Conservation (phyloP, 2,888 invertebrate species). For the Eupithecia insigniata region DNA sequence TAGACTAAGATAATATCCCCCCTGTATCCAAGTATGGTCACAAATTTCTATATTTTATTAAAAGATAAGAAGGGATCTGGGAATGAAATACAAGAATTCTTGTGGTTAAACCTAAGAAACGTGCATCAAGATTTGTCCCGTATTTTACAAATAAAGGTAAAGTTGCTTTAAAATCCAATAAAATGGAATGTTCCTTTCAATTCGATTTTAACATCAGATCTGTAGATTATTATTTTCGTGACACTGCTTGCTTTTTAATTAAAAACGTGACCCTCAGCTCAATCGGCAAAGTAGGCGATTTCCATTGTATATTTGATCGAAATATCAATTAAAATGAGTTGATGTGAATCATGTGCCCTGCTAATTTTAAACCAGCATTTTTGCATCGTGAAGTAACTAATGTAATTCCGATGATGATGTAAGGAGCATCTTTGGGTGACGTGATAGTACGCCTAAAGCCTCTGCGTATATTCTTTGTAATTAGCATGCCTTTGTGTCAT, state of each 20-base stretch:
- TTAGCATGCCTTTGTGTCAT: slow-evolving; percentile 40
- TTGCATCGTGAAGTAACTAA: slow-evolving; percentile 40
- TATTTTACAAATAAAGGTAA: slow-evolving; percentile 3
- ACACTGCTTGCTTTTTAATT: slow-evolving; percentile 20
- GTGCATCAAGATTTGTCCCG: slow-evolving; percentile 30
- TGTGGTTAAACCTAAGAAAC: slow-evolving; percentile 21
- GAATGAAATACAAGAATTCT: slow-evolving; percentile 25
- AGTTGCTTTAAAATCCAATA: slow-evolving; percentile 22
- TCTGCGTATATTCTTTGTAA: slow-evolving; percentile 28
- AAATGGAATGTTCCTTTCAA: slow-evolving; percentile 19
- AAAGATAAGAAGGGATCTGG: slow-evolving; percentile 28
- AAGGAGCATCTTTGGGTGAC: slow-evolving; percentile 35
- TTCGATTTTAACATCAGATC: slow-evolving; percentile 14
- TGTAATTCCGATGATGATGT: slow-evolving; percentile 41
- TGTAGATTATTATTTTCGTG: slow-evolving; percentile 8
- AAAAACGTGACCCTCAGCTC: slow-evolving; percentile 19
- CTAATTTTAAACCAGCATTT: slow-evolving; percentile 33
- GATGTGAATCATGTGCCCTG: slow-evolving; percentile 16
- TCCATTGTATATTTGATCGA: slow-evolving; percentile 4
- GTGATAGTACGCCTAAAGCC: slow-evolving; percentile 28
- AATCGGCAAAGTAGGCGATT: not conserved
- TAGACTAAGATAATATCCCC: slow-evolving; percentile 4
- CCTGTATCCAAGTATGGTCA: slow-evolving; percentile 8
- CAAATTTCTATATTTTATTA: slow-evolving; percentile 25
- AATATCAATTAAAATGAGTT: not conserved